A percentile compares a stretch with the other conserved stretches of the same genome.
Conservation (phyloP, 2,113 vertebrate genomes). For the Caracal caracal region DNA sequence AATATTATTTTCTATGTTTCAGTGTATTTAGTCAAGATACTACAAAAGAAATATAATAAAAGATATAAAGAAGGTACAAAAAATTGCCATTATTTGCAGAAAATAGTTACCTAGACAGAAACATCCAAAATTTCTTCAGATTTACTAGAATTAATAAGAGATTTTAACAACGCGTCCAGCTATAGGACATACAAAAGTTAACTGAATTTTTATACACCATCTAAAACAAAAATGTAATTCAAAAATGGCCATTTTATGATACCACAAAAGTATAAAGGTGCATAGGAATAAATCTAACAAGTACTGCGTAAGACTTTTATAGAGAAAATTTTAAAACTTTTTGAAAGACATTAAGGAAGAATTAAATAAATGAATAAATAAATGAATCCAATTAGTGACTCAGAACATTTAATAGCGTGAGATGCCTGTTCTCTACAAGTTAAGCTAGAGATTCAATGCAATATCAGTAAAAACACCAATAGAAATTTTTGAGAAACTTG, state of each 20-base stretch:
- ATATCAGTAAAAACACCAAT: not conserved
- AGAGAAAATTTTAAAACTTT: constrained; percentile 23
- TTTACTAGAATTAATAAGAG: not conserved
- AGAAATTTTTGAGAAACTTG: not conserved
- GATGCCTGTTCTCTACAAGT: not conserved
- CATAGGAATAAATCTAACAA: not conserved
- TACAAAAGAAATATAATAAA: not conserved
- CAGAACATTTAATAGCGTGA: not conserved
- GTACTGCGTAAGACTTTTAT: not conserved
- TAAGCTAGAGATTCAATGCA: not conserved
- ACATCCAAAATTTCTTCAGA: not conserved
- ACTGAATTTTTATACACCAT: not conserved
- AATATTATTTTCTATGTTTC: constrained; percentile 5
- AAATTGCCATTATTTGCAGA: not conserved
- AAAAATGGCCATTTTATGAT: not conserved
- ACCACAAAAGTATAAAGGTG: not conserved
- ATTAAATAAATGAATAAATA: not conserved
- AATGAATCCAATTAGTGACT: not conserved
- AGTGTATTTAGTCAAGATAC: not conserved
- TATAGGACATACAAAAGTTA: not conserved
- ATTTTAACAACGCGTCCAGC: not conserved
- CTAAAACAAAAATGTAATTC: not conserved
- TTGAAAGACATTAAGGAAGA: not conserved
- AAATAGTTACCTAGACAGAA: not conserved
- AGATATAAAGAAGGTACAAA: not conserved